Base-by-base conservation (phyloP, 2,113 vertebrate genomes). In the Fulmarus glacialis region DNA sequence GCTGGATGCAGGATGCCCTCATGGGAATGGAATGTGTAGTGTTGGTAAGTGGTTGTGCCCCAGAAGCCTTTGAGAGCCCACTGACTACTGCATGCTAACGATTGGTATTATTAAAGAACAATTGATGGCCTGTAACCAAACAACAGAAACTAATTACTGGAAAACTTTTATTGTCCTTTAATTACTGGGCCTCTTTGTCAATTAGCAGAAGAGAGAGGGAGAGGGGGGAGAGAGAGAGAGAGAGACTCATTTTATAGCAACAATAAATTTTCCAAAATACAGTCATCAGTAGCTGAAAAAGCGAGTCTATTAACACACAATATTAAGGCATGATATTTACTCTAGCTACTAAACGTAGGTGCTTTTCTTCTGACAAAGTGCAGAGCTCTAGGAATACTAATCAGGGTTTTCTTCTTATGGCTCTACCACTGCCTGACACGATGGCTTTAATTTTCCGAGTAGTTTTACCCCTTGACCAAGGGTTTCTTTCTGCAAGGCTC, bases 21-120 rank as follows among this genome's bases (percentile, higher is more conserved):
- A 99, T 91, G 98, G 98, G 98, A 99, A 98, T 98, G 99, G 99
- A 99, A 99, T 99, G 99, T 98, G 97, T 98, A 99, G 98, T 98
- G 98, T 96, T 98, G 98, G 98, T 98, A 98, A 99, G 98, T 98
- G 98, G 98, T 91, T 94, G 93, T 97, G 98, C 98, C 99, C 98
- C 98, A 99, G 97, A 88, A 95, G 98, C 97, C 97, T 98, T 92
- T 93, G 97, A 96, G 96, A 95, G 90, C 88, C 82, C 94, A 93
- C 77, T 67, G 87, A 98, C 98, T 98, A 98, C 98, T 98, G 98
- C 90, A 98, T 98, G 96, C 97, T 97, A 97, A 99, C 98, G 98
- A 98, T 97, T 96, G 98, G 98, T 98, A 99, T 98, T 98, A 98
- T 99, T 99, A 95, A 96, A 97, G 96, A 98, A 99, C 98, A 98